Base-by-base conservation (phyloP, 1,140 invertebrate species). In the Bicyclus anynana region DNA sequence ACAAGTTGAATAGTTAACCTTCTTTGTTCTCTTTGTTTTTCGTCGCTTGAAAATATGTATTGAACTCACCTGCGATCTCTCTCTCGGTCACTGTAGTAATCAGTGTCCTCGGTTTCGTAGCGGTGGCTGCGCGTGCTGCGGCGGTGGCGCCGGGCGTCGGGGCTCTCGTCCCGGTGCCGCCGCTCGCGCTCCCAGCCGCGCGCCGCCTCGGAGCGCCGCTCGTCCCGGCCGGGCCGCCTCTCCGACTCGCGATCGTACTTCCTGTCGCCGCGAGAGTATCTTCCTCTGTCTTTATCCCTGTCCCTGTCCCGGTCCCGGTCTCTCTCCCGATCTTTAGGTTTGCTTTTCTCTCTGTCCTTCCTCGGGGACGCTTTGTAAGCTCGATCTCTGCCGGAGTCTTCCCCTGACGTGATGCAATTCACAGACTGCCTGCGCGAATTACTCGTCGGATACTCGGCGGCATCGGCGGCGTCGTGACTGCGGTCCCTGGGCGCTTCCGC, bases 61-160 rank as follows among this genome's bases (percentile, higher is more conserved):
- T 3, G 5, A 9, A 0, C 55, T 50, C 52, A 84, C 73, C 78
- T 79, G 51, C 72, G 73, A 12, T 82, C 76, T 48, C 70, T 69
- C 46, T 85, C 87, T 62, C 75, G 67, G 65, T 90, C 89, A 64
- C 88, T 89, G 67, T 89, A 89, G 59, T 84, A 89, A 54, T 90
- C 88, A 9, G 87, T 89, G 49, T 89, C 89, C 65, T 90, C 89
- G 4, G 88, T 89, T 62, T 90, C 89, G 67, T 90, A 90, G 46
- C 81, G 74, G 13, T 66, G 72, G 53, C 65, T 74, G 49, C 77
- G 64, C 7, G 63, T 67, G 55, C 73, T 74, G 40, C 81, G 78
- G n/a, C 80, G 67, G 27, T 72, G 58, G 17, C 69, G 66, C 12
- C 72, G 75, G 10, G 44, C 51, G 13, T 75, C 78, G 5, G 75